phyloP scores from a whole-genome alignment of 2,888 invertebrate genomes.

The Mimachlamys varia region DNA sequence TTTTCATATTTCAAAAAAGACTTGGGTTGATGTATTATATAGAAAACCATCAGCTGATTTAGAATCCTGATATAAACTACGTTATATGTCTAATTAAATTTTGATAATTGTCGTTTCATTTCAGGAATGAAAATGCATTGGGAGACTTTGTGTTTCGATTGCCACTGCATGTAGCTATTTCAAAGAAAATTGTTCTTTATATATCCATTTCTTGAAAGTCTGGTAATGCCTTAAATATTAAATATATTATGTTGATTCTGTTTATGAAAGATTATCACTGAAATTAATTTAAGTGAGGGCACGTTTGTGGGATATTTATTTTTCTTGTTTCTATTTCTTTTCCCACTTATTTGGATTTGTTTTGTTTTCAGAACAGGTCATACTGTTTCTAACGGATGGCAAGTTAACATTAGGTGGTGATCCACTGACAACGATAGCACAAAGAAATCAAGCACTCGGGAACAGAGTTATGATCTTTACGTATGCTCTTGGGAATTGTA shows the following conservation, averaged over 20 bases:
- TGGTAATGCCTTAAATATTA: neutral
- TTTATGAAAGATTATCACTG: no score
- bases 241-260: neutral
- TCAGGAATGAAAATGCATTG: no score
- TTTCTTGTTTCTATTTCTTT: neutral
- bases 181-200: neutral
- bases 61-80: neutral
- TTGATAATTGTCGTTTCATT: no score
- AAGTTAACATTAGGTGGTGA: conserved; percentile 29
- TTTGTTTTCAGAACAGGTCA: conserved; percentile 45
- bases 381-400: conserved; percentile 48
- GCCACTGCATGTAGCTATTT: neutral
- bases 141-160: neutral
- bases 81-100: neutral
- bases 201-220: neutral
- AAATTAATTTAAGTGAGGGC: neutral
- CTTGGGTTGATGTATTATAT: no score
- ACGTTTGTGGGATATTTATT: neutral
- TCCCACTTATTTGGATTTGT: neutral
- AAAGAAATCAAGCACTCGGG: conserved; percentile 38
- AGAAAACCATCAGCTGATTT: neutral
- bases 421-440: conserved; percentile 43
- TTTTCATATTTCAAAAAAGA: no score
- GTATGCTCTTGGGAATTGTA: conserved; percentile 38
- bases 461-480: conserved; percentile 38